These are phyloP conservation scores for Pasiphila rectangulata DNA, from an alignment of 2,888 invertebrate species.

Conservation along the genomic window DNA sequence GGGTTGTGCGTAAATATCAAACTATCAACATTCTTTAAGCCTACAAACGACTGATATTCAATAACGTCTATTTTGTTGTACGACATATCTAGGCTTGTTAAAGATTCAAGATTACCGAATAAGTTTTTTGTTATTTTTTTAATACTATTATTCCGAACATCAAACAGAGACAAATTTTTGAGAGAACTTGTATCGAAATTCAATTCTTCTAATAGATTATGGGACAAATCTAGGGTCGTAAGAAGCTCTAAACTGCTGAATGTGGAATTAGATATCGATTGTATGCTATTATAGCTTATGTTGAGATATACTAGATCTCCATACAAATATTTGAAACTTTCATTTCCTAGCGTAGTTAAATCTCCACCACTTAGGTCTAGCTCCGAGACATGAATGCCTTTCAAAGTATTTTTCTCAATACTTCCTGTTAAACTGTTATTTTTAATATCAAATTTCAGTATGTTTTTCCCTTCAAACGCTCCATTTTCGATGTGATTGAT, in stretches of 20 bases:
- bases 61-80: conserved; percentile 22
- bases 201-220: conserved; percentile 21
- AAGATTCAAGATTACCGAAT: conserved; percentile 13
- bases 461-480: conserved; percentile 18
- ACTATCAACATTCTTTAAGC: conserved; percentile 12
- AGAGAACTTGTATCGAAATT: conserved; percentile 20
- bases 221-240: conserved; percentile 22
- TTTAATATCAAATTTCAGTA: conserved; percentile 19
- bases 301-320: conserved; percentile 17
- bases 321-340: conserved; percentile 21
- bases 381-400: conserved; percentile 19
- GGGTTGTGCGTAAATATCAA: conserved; percentile 11
- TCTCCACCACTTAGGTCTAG: conserved; percentile 23
- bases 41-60: conserved; percentile 15
- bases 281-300: conserved; percentile 22
- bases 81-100: conserved; percentile 25
- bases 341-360: conserved; percentile 17
- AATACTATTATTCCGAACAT: conserved; percentile 21
- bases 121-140: conserved; percentile 10
- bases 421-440: conserved; percentile 17
- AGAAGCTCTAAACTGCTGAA: conserved; percentile 19
- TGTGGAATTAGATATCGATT: conserved; percentile 17
- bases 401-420: conserved; percentile 21
- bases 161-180: conserved; percentile 14
- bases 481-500: conserved; percentile 22